Conservation (phyloP, 1,140 invertebrate species). For the Achroia grisella region DNA sequence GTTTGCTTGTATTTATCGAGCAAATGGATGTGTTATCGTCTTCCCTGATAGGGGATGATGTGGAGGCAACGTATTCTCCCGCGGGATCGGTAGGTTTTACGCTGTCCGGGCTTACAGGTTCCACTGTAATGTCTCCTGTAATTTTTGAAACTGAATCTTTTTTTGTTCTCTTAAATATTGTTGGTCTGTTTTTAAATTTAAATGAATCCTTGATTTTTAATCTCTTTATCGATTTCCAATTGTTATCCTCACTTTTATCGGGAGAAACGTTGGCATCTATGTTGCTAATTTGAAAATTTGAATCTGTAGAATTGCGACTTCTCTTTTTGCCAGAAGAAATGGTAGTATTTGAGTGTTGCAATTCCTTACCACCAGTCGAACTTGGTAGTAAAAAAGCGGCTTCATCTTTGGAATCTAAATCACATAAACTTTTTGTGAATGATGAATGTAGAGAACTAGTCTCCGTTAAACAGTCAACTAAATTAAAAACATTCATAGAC, state of each 20-base stretch:
- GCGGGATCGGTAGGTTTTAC: constrained; percentile 59
- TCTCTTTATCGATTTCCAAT: constrained; percentile 72
- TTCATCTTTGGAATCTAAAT: constrained; percentile 58
- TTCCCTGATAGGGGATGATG: constrained; percentile 64
- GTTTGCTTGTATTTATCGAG: constrained; percentile 67
- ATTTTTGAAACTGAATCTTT: constrained; percentile 57
- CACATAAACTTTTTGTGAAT: constrained; percentile 62
- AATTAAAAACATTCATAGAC: constrained; percentile 64
- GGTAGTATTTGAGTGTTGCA: constrained; percentile 60
- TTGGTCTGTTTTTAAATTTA: constrained; percentile 68
- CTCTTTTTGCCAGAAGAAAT: constrained; percentile 68
- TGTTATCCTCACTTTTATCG: constrained; percentile 60
- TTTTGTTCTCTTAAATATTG: constrained; percentile 65
- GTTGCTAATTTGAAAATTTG: constrained; percentile 61
- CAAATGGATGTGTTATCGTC: constrained; percentile 67
- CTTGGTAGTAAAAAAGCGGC: constrained; percentile 44
- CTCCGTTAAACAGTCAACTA: constrained; percentile 62
- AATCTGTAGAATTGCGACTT: constrained; percentile 67
- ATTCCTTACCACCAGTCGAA: constrained; percentile 42
- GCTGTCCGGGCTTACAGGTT: constrained; percentile 51
- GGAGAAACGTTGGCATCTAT: constrained; percentile 52
- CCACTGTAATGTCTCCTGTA: constrained; percentile 51
- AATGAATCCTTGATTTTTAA: constrained; percentile 72
- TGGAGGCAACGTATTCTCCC: constrained; percentile 60
- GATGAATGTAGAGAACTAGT: constrained; percentile 61